Percentiles rank a stretch among this genome's conserved stretches.
Conservation (phyloP, 2,113 vertebrate species). For the Gobius niger region DNA sequence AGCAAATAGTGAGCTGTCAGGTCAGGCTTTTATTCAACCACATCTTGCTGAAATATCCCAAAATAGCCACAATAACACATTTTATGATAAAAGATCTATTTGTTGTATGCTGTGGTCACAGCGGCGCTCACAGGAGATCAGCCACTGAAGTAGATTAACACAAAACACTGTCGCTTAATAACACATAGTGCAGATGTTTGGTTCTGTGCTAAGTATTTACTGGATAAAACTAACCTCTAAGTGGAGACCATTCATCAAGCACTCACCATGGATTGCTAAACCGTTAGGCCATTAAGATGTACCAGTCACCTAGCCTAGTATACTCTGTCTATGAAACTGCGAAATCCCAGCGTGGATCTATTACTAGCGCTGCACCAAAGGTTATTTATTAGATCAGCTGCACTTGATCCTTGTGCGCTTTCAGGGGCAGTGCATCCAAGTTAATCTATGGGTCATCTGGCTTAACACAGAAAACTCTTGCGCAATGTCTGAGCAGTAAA, state of each 20-base stretch:
- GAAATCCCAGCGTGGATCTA: conserved; percentile 54
- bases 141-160: conserved; percentile 4
- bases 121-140: conserved; percentile 3
- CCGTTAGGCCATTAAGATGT: conserved; percentile 57
- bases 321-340: conserved; percentile 54
- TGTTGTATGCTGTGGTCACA: background rate
- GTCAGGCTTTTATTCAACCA: too few species aligned
- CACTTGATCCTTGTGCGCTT: conserved; percentile 39
- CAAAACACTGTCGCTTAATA: conserved; percentile 12
- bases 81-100: background rate
- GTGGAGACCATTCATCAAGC: conserved; percentile 31
- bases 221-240: conserved; percentile 49
- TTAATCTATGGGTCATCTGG: conserved; percentile 61
- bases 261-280: conserved; percentile 40
- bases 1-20: background rate
- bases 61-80: background rate
- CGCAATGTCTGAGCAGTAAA: conserved; percentile 35
- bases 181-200: conserved; percentile 13
- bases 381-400: conserved; percentile 51
- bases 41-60: background rate
- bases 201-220: conserved; percentile 28
- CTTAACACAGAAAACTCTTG: conserved; percentile 43
- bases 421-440: conserved; percentile 3
- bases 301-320: conserved; percentile 54
- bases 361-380: conserved; percentile 49